Base-by-base conservation (phyloP, 2,888 invertebrate species). In the Ophioninae sp. region DNA sequence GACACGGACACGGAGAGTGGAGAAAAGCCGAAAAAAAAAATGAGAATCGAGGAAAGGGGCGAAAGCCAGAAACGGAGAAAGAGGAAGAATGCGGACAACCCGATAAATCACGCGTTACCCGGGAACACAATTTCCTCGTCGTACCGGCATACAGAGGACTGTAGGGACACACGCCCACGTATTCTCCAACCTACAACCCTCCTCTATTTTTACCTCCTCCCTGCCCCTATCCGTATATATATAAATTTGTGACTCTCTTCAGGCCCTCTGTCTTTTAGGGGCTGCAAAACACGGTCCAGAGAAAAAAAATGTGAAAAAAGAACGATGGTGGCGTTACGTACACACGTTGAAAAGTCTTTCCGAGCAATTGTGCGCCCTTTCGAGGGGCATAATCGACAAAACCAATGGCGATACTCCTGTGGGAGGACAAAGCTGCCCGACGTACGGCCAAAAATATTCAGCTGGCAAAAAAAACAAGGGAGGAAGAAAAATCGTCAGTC, bases 21-120 rank as follows among this genome's bases (percentile, higher is more conserved):
- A 61, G 62, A 79, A 68, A 72, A 57, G 56, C n/a, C n/a, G 78
- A 72, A 61, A 72, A 79, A 78, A 80, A 80, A 76, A 81, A 78
- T 61, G 78, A 75, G 72, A 68, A 82, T 44, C 10, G 80, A 64
- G 77, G n/a, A 64, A 67, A 30, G n/a, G 56, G 75, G 67, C 61
- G 67, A 75, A 73, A 72, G 56, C 64, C 68, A 74, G 80, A 72
- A 75, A 79, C 72, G 81, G 69, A 83, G 62, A 78, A 73, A 69
- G 69, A 74, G 62, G 69, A 56, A 69, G 69, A 59, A 74, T 65
- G 78, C 68, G 76, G 81, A 82, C 85, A 81, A 77, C 62, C 80
- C 85, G 82, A 82, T 82, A 85, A 81, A 82, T 85, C 82, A 85
- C 82, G 82, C 78, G 80, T 82, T 80, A 82, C 78, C 68, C 74